Percentiles rank a stretch among this genome's conserved stretches.
These are phyloP conservation scores for Anhinga rufa DNA, from an alignment of 2,113 vertebrate genomes.

Conservation along the genomic window DNA sequence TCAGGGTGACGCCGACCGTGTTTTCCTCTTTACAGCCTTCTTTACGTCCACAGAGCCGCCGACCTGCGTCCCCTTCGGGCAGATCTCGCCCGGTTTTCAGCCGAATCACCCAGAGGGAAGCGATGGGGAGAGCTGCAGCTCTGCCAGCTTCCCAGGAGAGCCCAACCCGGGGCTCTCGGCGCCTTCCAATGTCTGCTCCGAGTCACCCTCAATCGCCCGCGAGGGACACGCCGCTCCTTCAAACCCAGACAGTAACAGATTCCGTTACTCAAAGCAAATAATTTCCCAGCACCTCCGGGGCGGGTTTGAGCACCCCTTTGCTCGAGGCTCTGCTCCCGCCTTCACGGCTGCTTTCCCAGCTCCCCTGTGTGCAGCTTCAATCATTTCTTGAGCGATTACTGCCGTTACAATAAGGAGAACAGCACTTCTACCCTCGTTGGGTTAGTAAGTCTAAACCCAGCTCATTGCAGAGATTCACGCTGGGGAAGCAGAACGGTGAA, in stretches of 20 bases:
- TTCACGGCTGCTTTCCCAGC: too few relatives aligned
- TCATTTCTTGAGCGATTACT: too few relatives aligned
- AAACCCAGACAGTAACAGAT: too few relatives aligned
- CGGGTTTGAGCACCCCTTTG: background rate
- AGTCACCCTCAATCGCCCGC: too few relatives aligned
- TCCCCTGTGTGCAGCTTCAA: background rate
- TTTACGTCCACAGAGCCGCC: background rate
- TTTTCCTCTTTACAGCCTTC: background rate
- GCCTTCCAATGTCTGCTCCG: accelerated
- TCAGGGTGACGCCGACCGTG: background rate
- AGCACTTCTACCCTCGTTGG: accelerated
- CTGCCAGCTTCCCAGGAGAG: background rate
- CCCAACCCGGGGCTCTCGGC: background rate
- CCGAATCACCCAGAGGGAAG: too few relatives aligned
- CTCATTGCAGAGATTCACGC: background rate
- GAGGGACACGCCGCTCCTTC: too few relatives aligned
- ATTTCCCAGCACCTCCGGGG: too few relatives aligned
- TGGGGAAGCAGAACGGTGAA: too few relatives aligned
- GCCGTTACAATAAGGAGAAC: too few relatives aligned
- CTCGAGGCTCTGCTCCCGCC: background rate
- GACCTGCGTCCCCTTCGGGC: too few relatives aligned
- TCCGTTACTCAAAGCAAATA: too few relatives aligned
- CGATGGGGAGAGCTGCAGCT: background rate
- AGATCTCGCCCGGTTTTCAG: background rate
- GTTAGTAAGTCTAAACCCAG: too few relatives aligned